phyloP scores from a whole-genome alignment of 2,113 vertebrate genomes.

The Archocentrus centrarchus region DNA sequence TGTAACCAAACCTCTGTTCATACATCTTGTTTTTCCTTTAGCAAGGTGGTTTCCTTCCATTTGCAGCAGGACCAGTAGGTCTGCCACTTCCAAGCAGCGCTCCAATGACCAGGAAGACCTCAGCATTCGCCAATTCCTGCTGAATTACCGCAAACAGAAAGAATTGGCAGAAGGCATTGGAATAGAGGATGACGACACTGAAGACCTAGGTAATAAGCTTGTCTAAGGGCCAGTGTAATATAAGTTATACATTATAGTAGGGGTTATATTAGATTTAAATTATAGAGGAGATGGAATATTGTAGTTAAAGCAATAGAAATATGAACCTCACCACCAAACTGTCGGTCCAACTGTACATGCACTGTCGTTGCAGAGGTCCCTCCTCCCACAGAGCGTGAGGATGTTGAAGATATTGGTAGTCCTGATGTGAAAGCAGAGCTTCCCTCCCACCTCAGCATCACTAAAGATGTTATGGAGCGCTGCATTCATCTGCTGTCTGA shows the following conservation, averaged over 20 bases:
- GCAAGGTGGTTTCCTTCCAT: conserved; percentile 84
- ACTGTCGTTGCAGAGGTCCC: conserved; percentile 50
- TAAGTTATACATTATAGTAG: not conserved
- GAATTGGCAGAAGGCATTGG: conserved; percentile 85
- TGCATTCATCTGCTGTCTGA: conserved; percentile 90
- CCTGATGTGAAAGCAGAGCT: conserved; percentile 76
- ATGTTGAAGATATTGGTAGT: conserved; percentile 34
- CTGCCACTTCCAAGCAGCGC: not conserved
- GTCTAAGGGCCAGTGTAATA: not conserved
- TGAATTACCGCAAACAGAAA: conserved; percentile 86
- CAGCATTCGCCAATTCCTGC: conserved; percentile 83
- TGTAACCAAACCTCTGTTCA: not conserved
- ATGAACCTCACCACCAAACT: not conserved
- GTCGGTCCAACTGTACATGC: not conserved
- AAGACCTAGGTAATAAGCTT: conserved; percentile 62
- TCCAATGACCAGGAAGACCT: conserved; percentile 33
- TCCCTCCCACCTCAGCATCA: conserved; percentile 83
- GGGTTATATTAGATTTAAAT: not conserved
- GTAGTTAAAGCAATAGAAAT: not conserved
- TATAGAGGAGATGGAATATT: not conserved
- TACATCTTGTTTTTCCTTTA: not conserved
- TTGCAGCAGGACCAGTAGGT: not conserved
- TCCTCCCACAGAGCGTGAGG: conserved; percentile 42
- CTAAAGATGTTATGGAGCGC: conserved; percentile 89
- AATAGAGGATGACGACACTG: conserved; percentile 66